These are phyloP conservation scores for Drosophila algonquin DNA, from an alignment of 2,888 invertebrate species.

Conservation along the genomic window DNA sequence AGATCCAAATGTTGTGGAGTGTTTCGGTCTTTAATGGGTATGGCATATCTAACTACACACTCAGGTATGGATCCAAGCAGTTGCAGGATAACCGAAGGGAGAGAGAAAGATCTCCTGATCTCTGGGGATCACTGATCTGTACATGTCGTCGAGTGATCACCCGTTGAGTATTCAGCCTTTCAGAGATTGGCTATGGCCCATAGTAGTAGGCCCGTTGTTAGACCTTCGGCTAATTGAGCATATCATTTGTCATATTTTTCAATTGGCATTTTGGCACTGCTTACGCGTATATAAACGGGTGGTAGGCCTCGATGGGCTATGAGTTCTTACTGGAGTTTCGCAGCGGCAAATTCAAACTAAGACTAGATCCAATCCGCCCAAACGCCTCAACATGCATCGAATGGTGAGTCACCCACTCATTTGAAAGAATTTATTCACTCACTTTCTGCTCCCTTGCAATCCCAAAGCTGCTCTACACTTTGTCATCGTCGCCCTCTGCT, in stretches of 20 bases:
- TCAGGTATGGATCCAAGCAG: not conserved
- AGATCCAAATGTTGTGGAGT: slow-evolving; percentile 53
- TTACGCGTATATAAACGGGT: slow-evolving; percentile 55
- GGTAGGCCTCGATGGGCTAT: slow-evolving; percentile 47
- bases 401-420: slow-evolving; percentile 40
- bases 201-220: slow-evolving; percentile 32
- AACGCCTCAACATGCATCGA: slow-evolving; percentile 55
- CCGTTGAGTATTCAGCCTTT: not conserved
- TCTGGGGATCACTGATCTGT: slow-evolving; percentile 1
- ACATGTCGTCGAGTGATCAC: slow-evolving; percentile 1
- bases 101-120: not conserved
- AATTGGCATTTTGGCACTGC: slow-evolving; percentile 20
- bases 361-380: slow-evolving; percentile 65
- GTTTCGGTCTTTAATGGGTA: not conserved
- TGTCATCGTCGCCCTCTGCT: slow-evolving; percentile 46
- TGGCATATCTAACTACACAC: too few species aligned
- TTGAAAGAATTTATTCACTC: not conserved
- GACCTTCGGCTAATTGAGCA: slow-evolving; percentile 63
- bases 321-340: slow-evolving; percentile 77
- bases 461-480: slow-evolving; percentile 57
- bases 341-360: slow-evolving; percentile 70
- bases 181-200: not conserved
- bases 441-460: not conserved
- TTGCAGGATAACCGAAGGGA: not conserved
- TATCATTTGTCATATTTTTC: slow-evolving; percentile 41